A percentile compares a stretch with the other conserved stretches of the same genome.
phyloP scores from a whole-genome alignment of 2,113 vertebrate genomes.

The Entelurus aequoreus region DNA sequence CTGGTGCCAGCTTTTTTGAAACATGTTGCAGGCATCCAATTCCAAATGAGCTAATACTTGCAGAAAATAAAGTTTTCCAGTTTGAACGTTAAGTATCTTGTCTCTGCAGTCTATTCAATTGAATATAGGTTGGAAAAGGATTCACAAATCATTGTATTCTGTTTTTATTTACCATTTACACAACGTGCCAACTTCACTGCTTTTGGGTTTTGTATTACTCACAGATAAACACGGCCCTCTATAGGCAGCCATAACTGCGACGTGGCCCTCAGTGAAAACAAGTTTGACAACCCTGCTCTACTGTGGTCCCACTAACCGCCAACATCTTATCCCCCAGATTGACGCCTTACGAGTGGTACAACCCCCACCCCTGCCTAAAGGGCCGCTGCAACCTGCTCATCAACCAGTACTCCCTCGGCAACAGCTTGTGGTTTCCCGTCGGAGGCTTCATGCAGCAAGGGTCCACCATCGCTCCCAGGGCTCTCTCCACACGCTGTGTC shows the following conservation, averaged over 20 bases:
- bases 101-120: no score
- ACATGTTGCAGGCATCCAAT: no score
- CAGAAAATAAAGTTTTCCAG: no score
- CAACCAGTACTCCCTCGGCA: conserved; percentile 95
- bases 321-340: conserved; percentile 65
- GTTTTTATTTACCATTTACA: no score
- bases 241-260: no score
- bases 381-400: conserved; percentile 90
- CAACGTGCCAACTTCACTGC: conserved; percentile 3
- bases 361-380: conserved; percentile 90
- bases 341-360: conserved; percentile 97
- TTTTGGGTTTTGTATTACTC: conserved; percentile 28
- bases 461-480: conserved; percentile 93
- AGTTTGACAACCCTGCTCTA: not conserved
- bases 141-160: no score
- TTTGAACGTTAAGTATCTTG: no score
- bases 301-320: conserved; percentile 4
- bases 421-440: conserved; percentile 96
- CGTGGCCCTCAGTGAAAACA: no score
- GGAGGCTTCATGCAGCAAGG: conserved; percentile 99
- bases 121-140: no score
- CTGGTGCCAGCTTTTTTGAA: no score
- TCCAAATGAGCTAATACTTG: no score
- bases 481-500: conserved; percentile 92
- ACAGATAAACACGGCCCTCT: no score